Base-by-base conservation (phyloP, 1,140 invertebrate genomes). In the Drosophila funebris region DNA sequence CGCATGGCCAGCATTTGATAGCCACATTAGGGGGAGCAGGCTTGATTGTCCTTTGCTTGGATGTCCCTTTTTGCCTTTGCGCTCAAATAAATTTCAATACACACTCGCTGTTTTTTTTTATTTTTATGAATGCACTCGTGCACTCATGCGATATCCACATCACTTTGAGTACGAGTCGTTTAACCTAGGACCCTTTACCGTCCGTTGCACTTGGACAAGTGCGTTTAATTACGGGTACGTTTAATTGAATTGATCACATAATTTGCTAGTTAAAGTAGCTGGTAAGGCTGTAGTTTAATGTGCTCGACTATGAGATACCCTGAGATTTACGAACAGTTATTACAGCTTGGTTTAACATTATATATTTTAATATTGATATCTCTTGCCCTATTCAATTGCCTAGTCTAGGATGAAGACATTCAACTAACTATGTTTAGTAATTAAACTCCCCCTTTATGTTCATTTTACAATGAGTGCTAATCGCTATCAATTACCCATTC, bases 71-170 rank as follows among this genome's bases (percentile, higher is more conserved):
- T 56, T 24, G 31, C 39, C 16, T 39, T 31, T 62, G 11, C 71
- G 33, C 71, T 62, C 56, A 69, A 73, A 73, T 68, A 56, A 69
- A 62, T 69, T 73, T 73, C 50, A 68, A 73, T 60, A 54, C 39
- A 54, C 39, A 73, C 14, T 39, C 29, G 56, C 36, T 56, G 48
- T 27, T 63, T 67, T 46, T 58, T 57, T 57, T 14, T 60, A 2
- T 11, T 44, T 18, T 29, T 43, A 18, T 67, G 54, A 67, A 72
- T 75, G 68, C 73, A 66, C 33, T 41, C 46, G 43, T 63, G 52
- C 60, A 39, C 13, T 50, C 46, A 46, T 46, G 52, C 41, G 39
- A n/a, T 18, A 44, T 39, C 56, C 41, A 31, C 52, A 39, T 54
- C 18, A 24, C 56, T 48, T 58, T 61, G 54, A 72, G 48, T 29